A percentile compares a stretch with the other conserved stretches of the same genome.
Evolutionary conservation across 2,888 invertebrate species (phyloP).

Genomic region (Temnothorax rugatulus): DNA sequence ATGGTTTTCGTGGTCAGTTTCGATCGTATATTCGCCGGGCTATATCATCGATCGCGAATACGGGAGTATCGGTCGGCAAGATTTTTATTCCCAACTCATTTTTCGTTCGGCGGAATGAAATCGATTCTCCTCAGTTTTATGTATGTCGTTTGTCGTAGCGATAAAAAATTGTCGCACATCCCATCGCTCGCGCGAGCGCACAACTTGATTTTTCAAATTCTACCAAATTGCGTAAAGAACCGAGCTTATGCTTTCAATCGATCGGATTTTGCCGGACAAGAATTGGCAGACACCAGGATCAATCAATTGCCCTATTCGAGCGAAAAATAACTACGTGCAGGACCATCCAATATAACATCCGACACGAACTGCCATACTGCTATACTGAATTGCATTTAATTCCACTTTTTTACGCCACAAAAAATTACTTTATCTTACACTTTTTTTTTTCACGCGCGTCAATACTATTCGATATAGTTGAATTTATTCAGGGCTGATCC

Average conservation of each 20-base stretch:
- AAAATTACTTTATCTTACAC: constrained; percentile 20
- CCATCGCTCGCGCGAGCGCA: not conserved
- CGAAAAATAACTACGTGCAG: constrained; percentile 23
- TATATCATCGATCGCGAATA: not conserved
- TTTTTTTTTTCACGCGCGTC: constrained; percentile 10
- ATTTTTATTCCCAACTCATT: not conserved
- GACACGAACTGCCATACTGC: not conserved
- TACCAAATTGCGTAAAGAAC: constrained; percentile 18
- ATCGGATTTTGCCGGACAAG: constrained; percentile 11
- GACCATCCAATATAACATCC: constrained; percentile 8
- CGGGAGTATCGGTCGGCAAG: not conserved
- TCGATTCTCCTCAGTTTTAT: not conserved
- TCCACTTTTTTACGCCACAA: not conserved
- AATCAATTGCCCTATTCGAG: constrained; percentile 35
- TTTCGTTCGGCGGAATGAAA: not conserved
- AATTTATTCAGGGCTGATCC: constrained; percentile 19
- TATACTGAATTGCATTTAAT: constrained; percentile 13
- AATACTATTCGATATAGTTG: constrained; percentile 22
- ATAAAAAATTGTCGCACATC: constrained; percentile 14
- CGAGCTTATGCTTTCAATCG: constrained; percentile 28
- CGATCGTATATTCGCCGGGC: not conserved
- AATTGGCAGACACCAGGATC: constrained; percentile 24
- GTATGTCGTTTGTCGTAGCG: not conserved
- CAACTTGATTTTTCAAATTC: constrained; percentile 36
- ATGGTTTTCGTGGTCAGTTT: not conserved